Conservation (phyloP, 2,797 vertebrate genomes). For the Garrulus glandarius region DNA sequence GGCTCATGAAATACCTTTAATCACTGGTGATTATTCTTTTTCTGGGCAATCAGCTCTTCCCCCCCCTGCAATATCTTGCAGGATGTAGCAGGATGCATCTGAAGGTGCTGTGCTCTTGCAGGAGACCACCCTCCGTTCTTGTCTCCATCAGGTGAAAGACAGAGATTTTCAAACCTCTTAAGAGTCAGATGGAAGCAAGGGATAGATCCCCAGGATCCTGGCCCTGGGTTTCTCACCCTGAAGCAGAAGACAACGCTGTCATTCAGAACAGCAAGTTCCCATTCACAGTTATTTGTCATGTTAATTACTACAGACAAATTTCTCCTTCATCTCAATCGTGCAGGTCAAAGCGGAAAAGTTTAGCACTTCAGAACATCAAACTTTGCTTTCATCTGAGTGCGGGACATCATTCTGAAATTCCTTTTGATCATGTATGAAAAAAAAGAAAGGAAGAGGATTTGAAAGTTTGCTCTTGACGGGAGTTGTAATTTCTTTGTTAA, state of each 20-base stretch:
- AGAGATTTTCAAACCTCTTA: not conserved
- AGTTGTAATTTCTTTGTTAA: slow-evolving; percentile 38
- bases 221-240: not conserved
- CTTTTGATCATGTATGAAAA: not conserved
- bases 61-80: not conserved
- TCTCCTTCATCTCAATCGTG: slow-evolving; percentile 21
- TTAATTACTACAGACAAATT: slow-evolving; percentile 56
- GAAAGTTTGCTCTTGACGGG: not conserved
- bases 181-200: not conserved
- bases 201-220: not conserved
- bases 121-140: not conserved
- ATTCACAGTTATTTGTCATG: slow-evolving; percentile 45
- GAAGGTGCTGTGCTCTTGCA: not conserved
- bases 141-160: slow-evolving; percentile 4
- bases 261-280: slow-evolving; percentile 22
- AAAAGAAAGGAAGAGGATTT: not conserved
- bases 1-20: slow-evolving; percentile 42
- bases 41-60: not conserved
- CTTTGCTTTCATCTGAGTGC: slow-evolving; percentile 29
- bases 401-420: slow-evolving; percentile 34
- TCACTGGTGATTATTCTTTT: slow-evolving; percentile 30
- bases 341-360: slow-evolving; percentile 41
- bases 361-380: slow-evolving; percentile 52
- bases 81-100: not conserved
- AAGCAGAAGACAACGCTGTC: slow-evolving; percentile 30